Percentiles rank a stretch among this genome's conserved stretches.
Evolutionary conservation across 2,888 invertebrate genomes (phyloP).

Genomic region (Didymodactylos carnosus): DNA sequence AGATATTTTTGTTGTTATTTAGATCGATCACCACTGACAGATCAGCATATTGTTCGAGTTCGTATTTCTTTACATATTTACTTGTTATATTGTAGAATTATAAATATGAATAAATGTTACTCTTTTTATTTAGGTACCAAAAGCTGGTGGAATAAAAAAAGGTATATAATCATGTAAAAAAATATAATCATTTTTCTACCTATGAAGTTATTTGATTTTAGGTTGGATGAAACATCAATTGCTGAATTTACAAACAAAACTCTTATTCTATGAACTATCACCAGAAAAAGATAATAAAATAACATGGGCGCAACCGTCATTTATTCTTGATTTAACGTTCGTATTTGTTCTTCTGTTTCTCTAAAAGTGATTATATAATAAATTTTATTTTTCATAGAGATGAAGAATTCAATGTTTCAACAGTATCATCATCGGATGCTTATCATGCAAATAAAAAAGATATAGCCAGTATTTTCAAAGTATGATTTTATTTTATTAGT

Average conservation of each 20-base stretch:
- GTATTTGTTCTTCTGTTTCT: no score
- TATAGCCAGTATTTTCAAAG: constrained; percentile 89
- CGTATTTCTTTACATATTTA: no score
- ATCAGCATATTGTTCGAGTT: background rate
- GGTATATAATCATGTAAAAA: no score
- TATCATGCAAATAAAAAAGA: constrained; percentile 91
- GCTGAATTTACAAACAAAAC: background rate
- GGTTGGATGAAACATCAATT: background rate
- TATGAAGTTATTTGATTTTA: no score
- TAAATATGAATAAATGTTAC: background rate
- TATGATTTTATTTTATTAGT: no score
- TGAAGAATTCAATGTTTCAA: constrained; percentile 81
- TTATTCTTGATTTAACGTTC: background rate
- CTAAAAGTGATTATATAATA: no score
- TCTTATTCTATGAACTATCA: background rate
- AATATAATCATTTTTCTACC: no score
- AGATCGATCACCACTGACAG: background rate
- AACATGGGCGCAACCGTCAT: background rate
- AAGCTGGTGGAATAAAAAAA: background rate
- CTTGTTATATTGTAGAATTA: background rate
- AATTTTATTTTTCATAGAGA: no score
- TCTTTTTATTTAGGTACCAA: background rate
- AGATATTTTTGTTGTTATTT: background rate
- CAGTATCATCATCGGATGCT: constrained; percentile 82
- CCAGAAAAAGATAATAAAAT: background rate